Base-by-base conservation (phyloP, 2,797 vertebrate genomes). In the Austrolebias charrua region DNA sequence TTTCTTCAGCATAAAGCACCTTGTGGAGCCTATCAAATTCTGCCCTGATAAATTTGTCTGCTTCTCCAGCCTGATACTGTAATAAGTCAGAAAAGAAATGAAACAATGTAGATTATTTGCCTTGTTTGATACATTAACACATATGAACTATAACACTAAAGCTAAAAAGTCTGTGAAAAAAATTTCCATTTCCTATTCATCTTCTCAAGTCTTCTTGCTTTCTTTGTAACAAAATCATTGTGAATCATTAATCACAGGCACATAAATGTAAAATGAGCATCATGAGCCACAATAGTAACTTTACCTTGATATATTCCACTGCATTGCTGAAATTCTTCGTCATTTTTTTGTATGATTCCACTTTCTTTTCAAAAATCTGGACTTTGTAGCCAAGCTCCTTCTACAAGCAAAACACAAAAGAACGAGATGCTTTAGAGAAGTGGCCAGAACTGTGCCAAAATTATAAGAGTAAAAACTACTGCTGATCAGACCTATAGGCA, bases 1-100 rank as follows among this genome's bases (percentile, higher is more conserved):
- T 11, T 69, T 94, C 87, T 60, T 92, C 90, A 1, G 62, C 59
- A 1, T 4, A 1, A 2, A 94, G 88, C 29, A 64, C 54, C 6
- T 71, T 1, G 59, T 42, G 88, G 6, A 94, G 86, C 63, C 80
- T 89, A 61, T 88, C 75, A 66, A 93, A 92, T 86, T 93, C 92
- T 1, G 43, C 60, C 60, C 74, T 91, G 68, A 94, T 92, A 64
- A 75, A 81, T 29, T 48, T 73, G 75, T 93, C 90, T 1, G 90
- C 90, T 56, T 83, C 72, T n/a, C 38, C 70, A 2, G 90, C 89
- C 68, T 94, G 92, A 70, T 19, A 15, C 93, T 94, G 76, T 4
- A 5, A 52, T 3, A 33, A 52, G 2, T 4, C 1, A 6, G 5
- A 20, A 11, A 1, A 64, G 13, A 71, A 5, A 14, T 44, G 24